Base-by-base conservation (phyloP, 2,797 vertebrate genomes). In the Synaphobranchus kaupii region DNA sequence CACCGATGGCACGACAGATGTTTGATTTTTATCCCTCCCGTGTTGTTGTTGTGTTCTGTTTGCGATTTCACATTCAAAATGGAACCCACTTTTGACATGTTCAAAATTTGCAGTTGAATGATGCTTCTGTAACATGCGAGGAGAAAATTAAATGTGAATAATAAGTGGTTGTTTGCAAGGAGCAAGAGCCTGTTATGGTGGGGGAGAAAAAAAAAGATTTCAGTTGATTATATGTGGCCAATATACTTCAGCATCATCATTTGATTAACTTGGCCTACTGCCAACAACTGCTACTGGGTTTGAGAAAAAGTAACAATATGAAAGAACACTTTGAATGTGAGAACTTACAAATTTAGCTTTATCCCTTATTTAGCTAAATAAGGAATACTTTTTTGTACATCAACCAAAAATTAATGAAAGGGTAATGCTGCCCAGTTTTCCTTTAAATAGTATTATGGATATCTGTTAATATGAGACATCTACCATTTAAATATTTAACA, bases 261-360 rank as follows among this genome's bases (percentile, higher is more conserved):
- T 78, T 78, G 17, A 39, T 44, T 44, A 39, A 44, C 15, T 5
- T 39, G 73, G 73, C 44, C 13, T 78, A 22, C 73, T 44, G 34
- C 73, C 73, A 78, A 44, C 34, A 15, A 78, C 17, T 44, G 31
- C 28, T 39, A 47, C 44, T 78, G 73, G 31, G 66, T 12, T 39
- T 71, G 28, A 71, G 17, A 22, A 78, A 76, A 78, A 20, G 39
- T 20, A 15, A 6, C 20, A 22, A 20, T 44, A 78, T 78, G 5
- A 78, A 78, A 25, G 39, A 78, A 78, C 73, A 47, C 73, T 78
- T 22, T 47, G 73, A 78, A 78, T 78, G 73, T 78, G 73, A 78
- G 34, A 44, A 78, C 17, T 78, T 17, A 44, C 39, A 44, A 47
- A 39, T 78, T 73, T 34, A 73, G 71, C 9, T 73, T 20, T 44